Conservation (phyloP, 2,888 invertebrate genomes). For the Ophion obscuratus region DNA sequence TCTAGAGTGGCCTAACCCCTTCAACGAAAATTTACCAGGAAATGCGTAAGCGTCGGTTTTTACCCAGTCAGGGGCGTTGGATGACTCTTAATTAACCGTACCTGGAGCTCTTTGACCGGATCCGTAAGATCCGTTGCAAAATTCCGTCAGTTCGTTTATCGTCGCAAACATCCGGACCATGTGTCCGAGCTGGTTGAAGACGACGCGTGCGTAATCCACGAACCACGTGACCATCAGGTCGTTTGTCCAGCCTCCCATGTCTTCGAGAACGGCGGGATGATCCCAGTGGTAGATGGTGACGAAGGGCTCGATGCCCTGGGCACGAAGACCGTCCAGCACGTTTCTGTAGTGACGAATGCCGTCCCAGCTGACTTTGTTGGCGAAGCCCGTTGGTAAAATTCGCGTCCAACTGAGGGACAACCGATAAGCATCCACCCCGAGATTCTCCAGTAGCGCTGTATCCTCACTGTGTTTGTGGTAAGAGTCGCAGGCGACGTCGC, state of each 20-base stretch:
- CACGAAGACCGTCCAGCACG: constrained; percentile 86
- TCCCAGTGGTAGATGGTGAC: constrained; percentile 90
- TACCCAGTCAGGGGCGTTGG: too few species aligned
- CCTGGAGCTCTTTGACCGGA: constrained; percentile 85
- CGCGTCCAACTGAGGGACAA: constrained; percentile 89
- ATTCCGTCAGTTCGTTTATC: constrained; percentile 87
- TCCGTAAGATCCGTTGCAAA: constrained; percentile 85
- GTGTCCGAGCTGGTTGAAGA: constrained; percentile 85
- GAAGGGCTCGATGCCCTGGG: constrained; percentile 86
- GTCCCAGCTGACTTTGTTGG: constrained; percentile 85
- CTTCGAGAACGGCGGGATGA: constrained; percentile 86
- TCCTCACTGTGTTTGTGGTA: constrained; percentile 88
- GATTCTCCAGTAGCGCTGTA: constrained; percentile 59
- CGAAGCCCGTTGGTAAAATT: constrained; percentile 87
- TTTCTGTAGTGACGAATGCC: constrained; percentile 88
- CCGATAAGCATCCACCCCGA: constrained; percentile 83
- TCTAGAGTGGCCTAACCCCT: too few species aligned
- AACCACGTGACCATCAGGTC: constrained; percentile 87
- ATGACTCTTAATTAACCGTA: constrained; percentile 33
- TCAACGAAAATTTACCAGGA: too few species aligned
- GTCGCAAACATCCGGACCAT: constrained; percentile 88
- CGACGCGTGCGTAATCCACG: constrained; percentile 86
- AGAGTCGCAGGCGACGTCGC: constrained; percentile 89
- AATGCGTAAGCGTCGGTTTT: too few species aligned
- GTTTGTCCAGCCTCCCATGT: constrained; percentile 89